These are phyloP conservation scores for Spinus pinus DNA, from an alignment of 2,797 vertebrate species.

Conservation along the genomic window DNA sequence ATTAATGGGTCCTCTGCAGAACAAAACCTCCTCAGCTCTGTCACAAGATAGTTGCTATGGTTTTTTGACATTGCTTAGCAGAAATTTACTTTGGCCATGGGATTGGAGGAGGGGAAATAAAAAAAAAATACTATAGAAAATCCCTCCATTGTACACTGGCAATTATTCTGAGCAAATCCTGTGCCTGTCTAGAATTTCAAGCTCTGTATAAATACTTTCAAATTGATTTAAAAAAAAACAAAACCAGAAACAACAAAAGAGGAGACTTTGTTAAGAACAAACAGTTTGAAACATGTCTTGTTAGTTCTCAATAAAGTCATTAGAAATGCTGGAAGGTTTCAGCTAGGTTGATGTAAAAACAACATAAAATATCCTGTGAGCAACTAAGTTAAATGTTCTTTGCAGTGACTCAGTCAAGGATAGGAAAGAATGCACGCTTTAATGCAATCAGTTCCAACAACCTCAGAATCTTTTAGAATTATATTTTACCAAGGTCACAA, in stretches of 20 bases:
- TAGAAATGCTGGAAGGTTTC: conserved; percentile 28
- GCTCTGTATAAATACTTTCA: conserved; percentile 31
- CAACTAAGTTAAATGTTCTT: conserved; percentile 3
- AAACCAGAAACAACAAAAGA: background rate
- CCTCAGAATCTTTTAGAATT: background rate
- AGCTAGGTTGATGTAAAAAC: conserved; percentile 18
- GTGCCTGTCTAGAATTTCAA: conserved; percentile 33
- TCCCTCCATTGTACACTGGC: background rate
- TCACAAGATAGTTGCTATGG: conserved; percentile 66
- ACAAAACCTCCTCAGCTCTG: conserved; percentile 41
- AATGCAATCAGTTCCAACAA: conserved; percentile 12
- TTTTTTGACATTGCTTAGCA: conserved; percentile 32
- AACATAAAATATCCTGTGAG: conserved; percentile 9
- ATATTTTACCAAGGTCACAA: background rate
- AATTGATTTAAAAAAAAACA: background rate
- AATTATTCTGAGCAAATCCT: conserved; percentile 42
- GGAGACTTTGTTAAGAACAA: conserved; percentile 6
- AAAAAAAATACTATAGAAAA: conserved; percentile 32
- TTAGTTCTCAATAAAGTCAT: conserved; percentile 21
- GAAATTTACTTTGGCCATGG: conserved; percentile 33
- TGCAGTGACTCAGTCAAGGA: background rate
- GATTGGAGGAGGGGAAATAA: conserved; percentile 15
- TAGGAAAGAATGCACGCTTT: background rate
- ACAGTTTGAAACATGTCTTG: background rate
- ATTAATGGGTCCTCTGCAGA: conserved; percentile 44